Evolutionary conservation across 2,797 vertebrate genomes (phyloP), one percentile per base, ranked within the genome.

Genomic region (Sebastiscus tertius): DNA sequence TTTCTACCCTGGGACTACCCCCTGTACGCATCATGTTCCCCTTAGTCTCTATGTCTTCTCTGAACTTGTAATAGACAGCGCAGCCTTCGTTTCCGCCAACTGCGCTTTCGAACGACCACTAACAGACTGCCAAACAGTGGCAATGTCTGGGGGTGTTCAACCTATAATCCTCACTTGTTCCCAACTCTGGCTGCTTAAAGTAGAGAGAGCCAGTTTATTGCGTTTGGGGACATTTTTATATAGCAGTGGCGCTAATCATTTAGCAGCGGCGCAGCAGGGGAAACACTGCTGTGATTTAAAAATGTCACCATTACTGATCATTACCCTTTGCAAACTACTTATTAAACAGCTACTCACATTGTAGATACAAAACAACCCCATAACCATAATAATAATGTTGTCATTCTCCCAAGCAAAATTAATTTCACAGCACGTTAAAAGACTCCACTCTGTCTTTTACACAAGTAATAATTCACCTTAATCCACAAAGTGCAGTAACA

Each of bases 301-400:
- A 42, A 72, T 72, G 14, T 59, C 79, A 18, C 5, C 27, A 68
- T 77, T 59, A 77, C 61, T 64, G 58, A 20, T 71, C 22, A 81
- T 79, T 75, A 74, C 20, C 24, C 16, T 0, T 29, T 59, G 20
- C 26, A 42, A 16, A 81, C 31, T 70, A 63, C 72, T 55, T 65
- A 62, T 72, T 76, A 39, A 61, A 55, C 18, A 39, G 36, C 56
- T 58, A 14, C 56, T 60, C 26, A 4, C 54, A 58, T 73, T 39
- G 13, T 60, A 67, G 49, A 80, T 58, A 18, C 29, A 70, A 60
- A 29, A 49, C 11, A 65, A 22, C 11, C 55, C 11, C 8, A 29
- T 64, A 24, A 80, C 16, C 46, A 8, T 74, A 73, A 46, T 42
- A 65, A 24, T 67, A 72, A 29, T 58, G 61, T 2, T 36, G 20